A percentile compares a stretch with the other conserved stretches of the same genome.
Evolutionary conservation across 2,797 vertebrate genomes (phyloP).

Genomic region (Hybognathus amarus): DNA sequence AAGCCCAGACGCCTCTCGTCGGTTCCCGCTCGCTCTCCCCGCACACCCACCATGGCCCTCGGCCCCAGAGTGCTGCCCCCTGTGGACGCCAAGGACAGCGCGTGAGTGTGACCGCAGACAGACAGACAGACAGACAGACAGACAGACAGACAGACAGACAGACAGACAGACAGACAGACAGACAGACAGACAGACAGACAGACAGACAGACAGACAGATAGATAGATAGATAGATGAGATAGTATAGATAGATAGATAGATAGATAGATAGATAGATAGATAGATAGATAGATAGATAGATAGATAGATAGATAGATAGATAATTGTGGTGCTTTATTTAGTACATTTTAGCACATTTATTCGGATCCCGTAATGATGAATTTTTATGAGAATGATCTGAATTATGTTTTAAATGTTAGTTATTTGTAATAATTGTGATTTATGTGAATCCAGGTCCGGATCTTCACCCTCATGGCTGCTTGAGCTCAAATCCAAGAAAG

Average conservation of each 20-base stretch:
- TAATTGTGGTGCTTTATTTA: too few species aligned
- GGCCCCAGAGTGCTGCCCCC: conserved; percentile 81
- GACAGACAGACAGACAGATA: too few species aligned
- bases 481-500: conserved; percentile 91
- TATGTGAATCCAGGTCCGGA: conserved; percentile 69
- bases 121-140: too few species aligned
- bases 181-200: too few species aligned
- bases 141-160: too few species aligned
- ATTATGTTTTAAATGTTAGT: neutral
- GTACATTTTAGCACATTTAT: neutral
- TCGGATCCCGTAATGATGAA: neutral
- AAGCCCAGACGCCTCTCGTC: conserved; percentile 64
- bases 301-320: too few species aligned
- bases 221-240: too few species aligned
- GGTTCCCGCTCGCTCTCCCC: conserved; percentile 75
- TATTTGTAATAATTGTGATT: conserved; percentile 17
- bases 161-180: too few species aligned
- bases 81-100: conserved; percentile 72
- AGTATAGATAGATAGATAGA: too few species aligned
- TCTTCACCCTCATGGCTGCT: conserved; percentile 88
- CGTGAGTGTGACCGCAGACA: conserved; percentile 71
- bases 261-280: too few species aligned
- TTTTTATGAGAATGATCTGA: neutral
- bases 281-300: too few species aligned
- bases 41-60: conserved; percentile 70